Evolutionary conservation across 2,113 vertebrate species (phyloP), one percentile per base, ranked within the genome.

Genomic region (Crotalus tigris): DNA sequence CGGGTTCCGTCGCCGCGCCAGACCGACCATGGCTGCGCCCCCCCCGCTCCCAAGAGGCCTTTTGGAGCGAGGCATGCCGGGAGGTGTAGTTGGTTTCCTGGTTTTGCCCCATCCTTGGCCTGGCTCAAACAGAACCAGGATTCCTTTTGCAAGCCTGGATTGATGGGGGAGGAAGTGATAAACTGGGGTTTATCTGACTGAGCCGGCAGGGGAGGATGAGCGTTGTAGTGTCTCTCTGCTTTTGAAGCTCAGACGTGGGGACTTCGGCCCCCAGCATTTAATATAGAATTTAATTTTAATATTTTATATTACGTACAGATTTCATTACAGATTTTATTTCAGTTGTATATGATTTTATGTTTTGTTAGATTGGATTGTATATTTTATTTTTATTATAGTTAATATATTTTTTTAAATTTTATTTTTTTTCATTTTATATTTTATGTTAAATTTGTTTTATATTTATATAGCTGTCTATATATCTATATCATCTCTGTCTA

Each of bases 1-100:
- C 51, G 21, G 33, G 4, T 24, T 2, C 91, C 44, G 55, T 53
- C 5, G 23, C 1, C 49, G 46, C 26, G 29, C 2, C 19, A 21
- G 19, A 46, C 17, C 1, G 11, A 26, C 1, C 1, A 12, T 4
- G 85, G 10, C 5, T 15, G 2, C 58, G 1, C 12, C 1, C 8
- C 51, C 0, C 57, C 51, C 39, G 55, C 64, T 87, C 89, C 46
- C 91, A 29, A 55, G 85, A 69, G 3, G 91, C 59, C 24, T 13
- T 19, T 15, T 53, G n/a, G 85, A 8, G 87, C 0, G 46, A 49
- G 44, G 85, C 59, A 55, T 55, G 26, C 58, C 5, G 95, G 95
- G 95, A 90, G 1, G 90, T 91, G 96, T 95, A 90, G 94, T 95
- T 24, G 4, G 5, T 33, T 19, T 39, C 5, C 69, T 3, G 69